phyloP scores from a whole-genome alignment of 2,113 vertebrate species.

The Rhinoderma darwinii region DNA sequence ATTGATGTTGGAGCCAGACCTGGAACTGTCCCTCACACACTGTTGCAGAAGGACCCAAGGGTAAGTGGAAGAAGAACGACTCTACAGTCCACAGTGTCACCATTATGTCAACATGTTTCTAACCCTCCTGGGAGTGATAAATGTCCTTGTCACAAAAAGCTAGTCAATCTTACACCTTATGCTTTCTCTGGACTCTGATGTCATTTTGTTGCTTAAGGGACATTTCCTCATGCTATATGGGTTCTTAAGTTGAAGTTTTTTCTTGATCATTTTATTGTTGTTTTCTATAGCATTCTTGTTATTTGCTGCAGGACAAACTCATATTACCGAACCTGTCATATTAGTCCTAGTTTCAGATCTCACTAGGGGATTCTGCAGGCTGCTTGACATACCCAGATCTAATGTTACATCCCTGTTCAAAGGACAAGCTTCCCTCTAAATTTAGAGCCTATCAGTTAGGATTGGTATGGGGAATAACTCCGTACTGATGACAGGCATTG shows the following conservation, averaged over 20 bases:
- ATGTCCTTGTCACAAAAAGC: constrained; percentile 49
- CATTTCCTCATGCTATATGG: background rate
- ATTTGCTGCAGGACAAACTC: constrained; percentile 24
- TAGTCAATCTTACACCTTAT: constrained; percentile 45
- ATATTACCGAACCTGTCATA: constrained; percentile 26
- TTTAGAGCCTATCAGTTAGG: constrained; percentile 8
- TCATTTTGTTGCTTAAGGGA: constrained; percentile 28
- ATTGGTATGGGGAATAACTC: constrained; percentile 25
- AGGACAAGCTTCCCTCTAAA: constrained; percentile 34
- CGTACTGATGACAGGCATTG: background rate
- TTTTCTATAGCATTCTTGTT: background rate
- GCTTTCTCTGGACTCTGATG: background rate
- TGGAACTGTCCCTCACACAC: constrained; percentile 91
- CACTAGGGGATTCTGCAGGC: constrained; percentile 10
- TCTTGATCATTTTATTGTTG: constrained; percentile 35
- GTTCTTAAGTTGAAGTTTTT: constrained; percentile 1
- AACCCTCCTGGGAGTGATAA: constrained; percentile 33
- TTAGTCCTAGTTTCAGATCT: constrained; percentile 4
- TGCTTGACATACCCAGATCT: constrained; percentile 14
- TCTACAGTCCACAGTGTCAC: constrained; percentile 35
- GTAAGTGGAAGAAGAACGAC: constrained; percentile 71
- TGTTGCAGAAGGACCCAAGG: constrained; percentile 96
- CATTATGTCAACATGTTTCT: constrained; percentile 58
- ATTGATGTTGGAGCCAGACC: constrained; percentile 92
- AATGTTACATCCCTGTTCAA: constrained; percentile 21